Evolutionary conservation across 1,140 invertebrate species (phyloP), one percentile per base, ranked within the genome.

Genomic region (Polyergus mexicanus): DNA sequence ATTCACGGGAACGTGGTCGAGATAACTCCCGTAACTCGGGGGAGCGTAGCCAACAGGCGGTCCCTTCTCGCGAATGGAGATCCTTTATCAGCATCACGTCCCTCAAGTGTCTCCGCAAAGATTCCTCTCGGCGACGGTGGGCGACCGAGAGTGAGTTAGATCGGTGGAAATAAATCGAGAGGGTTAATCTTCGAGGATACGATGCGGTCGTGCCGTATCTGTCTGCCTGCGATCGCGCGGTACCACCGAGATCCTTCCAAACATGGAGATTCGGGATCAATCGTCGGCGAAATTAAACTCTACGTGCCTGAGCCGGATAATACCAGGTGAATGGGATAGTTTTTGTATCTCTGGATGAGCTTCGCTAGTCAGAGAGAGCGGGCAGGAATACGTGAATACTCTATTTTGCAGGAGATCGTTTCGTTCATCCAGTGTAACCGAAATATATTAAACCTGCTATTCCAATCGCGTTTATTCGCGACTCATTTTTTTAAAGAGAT

Each of bases 21-120:
- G 76, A 86, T 84, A 72, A 8, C 44, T n/a, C 7, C 22, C 77
- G 54, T 76, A 25, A 44, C 75, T 51, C 56, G 44, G 22, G 19
- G 10, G 58, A 25, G 38, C 28, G 38, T 28, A 32, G 38, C 32
- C 76, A 25, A 66, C 78, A 44, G 58, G 35, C 78, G 47, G 62
- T 58, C 41, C 58, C 58, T 60, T 32, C 60, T 11, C 32, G n/a
- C 62, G 69, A 85, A 90, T 47, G 75, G 56, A 56, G 80, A 74
- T 72, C 71, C 69, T 85, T 89, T 62, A 87, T 90, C 89, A 85
- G 66, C 78, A 63, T 86, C 74, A 85, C 78, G 58, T 87, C 66
- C n/a, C 86, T 86, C 76, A 60, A 90, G 56, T 32, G 81, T 35
- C 88, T 44, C 66, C 44, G 32, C 62, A 11, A 66, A 75, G 85